These are phyloP conservation scores for Calephelis virginiensis DNA, from an alignment of 1,140 invertebrate species.

Conservation along the genomic window DNA sequence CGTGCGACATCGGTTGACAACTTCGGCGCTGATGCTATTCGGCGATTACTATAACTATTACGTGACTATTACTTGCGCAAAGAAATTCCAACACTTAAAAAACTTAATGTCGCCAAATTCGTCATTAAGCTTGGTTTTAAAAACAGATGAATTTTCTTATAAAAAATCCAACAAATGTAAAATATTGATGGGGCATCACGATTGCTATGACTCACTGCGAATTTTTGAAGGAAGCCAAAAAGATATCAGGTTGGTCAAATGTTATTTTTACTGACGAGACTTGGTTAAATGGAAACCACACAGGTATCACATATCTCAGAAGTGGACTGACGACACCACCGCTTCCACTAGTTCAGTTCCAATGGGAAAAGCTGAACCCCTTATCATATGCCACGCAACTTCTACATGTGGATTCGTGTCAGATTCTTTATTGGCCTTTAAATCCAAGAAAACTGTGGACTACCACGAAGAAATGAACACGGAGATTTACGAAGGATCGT, in stretches of 20 bases:
- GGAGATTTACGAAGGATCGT: conserved; percentile 12
- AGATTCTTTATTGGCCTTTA: background rate
- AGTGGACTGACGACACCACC: no score
- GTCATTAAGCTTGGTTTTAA: no score
- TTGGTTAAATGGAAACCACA: background rate
- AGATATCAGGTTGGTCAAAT: background rate
- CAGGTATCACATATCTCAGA: background rate
- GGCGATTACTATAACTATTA: no score
- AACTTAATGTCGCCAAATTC: no score
- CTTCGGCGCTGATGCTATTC: no score
- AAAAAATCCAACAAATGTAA: background rate
- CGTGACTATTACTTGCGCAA: background rate
- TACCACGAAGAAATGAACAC: conserved; percentile 1
- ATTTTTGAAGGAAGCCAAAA: background rate
- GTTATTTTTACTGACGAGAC: background rate
- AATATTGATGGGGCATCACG: background rate
- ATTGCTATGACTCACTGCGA: background rate
- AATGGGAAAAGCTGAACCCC: background rate
- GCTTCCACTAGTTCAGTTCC: background rate
- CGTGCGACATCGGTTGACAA: no score
- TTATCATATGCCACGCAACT: background rate
- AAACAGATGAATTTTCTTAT: background rate
- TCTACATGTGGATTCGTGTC: no score
- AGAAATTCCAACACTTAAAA: background rate
- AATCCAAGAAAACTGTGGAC: background rate